These are phyloP conservation scores for Antheraea pernyi DNA, from an alignment of 1,140 invertebrate species.

Conservation along the genomic window DNA sequence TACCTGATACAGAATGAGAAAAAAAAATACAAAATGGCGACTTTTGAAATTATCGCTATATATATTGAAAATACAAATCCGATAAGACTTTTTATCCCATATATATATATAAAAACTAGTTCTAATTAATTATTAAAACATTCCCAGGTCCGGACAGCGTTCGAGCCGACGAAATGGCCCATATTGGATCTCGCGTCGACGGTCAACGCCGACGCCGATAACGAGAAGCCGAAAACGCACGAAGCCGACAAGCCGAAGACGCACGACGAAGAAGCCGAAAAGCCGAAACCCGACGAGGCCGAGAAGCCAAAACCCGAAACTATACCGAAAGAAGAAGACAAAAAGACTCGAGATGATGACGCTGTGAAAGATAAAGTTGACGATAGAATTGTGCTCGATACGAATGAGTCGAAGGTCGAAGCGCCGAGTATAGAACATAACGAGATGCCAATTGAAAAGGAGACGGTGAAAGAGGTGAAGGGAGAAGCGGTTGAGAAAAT, in stretches of 20 bases:
- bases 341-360: slow-evolving; percentile 8
- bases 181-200: slow-evolving; percentile 83
- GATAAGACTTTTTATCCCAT: no score
- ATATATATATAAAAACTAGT: no score
- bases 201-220: slow-evolving; percentile 40
- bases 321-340: background rate
- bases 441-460: slow-evolving; percentile 2
- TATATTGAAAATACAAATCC: no score
- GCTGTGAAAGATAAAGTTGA: background rate
- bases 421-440: slow-evolving; percentile 53
- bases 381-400: background rate
- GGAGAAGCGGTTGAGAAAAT: slow-evolving; percentile 13
- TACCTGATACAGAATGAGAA: no score
- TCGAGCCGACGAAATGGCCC: slow-evolving; percentile 93
- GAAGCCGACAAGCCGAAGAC: slow-evolving; percentile 21
- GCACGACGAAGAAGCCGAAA: slow-evolving; percentile 18
- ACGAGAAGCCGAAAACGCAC: slow-evolving; percentile 18
- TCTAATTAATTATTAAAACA: background rate
- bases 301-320: slow-evolving; percentile 17
- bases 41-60: no score
- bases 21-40: no score
- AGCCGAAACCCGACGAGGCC: slow-evolving; percentile 13
- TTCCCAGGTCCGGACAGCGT: slow-evolving; percentile 86
- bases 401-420: slow-evolving; percentile 14
- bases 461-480: slow-evolving; percentile 14